Percentiles rank a stretch among this genome's conserved stretches.
Conservation (phyloP, 2,888 invertebrate genomes). For the Conops quadrifasciatus region DNA sequence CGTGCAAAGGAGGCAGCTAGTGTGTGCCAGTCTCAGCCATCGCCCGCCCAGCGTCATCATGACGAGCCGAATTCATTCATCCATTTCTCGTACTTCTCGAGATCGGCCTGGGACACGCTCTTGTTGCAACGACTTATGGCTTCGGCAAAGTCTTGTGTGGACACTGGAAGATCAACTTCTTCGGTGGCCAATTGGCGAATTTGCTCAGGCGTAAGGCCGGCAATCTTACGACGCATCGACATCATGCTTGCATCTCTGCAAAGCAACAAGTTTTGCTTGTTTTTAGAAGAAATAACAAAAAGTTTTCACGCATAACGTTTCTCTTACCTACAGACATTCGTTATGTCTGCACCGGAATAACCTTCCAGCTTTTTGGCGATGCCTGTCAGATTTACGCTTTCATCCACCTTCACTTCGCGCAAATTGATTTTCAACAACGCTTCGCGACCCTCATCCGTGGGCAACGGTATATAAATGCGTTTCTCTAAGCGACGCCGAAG, state of each 20-base stretch:
- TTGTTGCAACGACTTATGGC: conserved; percentile 96
- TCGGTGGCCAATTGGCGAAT: conserved; percentile 93
- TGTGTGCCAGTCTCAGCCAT: neutral
- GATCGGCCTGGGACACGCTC: conserved; percentile 92
- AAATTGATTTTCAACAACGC: conserved; percentile 89
- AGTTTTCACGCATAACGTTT: neutral
- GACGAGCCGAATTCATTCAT: conserved; percentile 91
- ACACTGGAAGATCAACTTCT: conserved; percentile 93
- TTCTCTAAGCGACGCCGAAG: conserved; percentile 93
- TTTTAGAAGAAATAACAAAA: neutral
- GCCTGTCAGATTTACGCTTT: conserved; percentile 79
- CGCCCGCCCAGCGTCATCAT: conserved; percentile 54
- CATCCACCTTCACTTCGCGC: conserved; percentile 83
- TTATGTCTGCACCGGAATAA: conserved; percentile 99
- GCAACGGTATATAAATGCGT: conserved; percentile 96
- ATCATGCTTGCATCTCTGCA: conserved; percentile 97
- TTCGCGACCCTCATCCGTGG: conserved; percentile 83
- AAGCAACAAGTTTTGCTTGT: conserved; percentile 36
- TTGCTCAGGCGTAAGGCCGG: conserved; percentile 91
- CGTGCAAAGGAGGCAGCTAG: conserved; percentile 27
- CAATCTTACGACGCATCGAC: conserved; percentile 96
- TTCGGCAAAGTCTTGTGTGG: conserved; percentile 89
- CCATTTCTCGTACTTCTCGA: conserved; percentile 96
- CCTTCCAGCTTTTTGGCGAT: conserved; percentile 91
- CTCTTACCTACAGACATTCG: conserved; percentile 90